Percentiles rank a stretch among this genome's conserved stretches.
Evolutionary conservation across 2,888 invertebrate genomes (phyloP).

Genomic region (Drosophila nr. perissopoda): DNA sequence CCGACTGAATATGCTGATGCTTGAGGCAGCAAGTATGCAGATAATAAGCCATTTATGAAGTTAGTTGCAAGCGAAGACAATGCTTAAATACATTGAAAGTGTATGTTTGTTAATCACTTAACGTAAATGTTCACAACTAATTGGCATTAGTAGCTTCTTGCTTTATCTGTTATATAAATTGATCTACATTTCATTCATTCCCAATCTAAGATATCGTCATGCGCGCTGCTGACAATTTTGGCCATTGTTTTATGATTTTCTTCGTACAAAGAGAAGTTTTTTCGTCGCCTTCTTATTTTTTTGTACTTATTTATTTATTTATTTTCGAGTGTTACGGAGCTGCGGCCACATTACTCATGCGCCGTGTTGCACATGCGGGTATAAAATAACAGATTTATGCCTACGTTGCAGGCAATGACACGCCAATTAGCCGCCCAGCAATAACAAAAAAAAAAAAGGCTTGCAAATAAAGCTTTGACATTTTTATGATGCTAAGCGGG

Average conservation of each 20-base stretch:
- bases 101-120: neutral
- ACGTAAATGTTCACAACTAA: neutral
- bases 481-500: constrained; percentile 79
- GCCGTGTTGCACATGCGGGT: constrained; percentile 70
- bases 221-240: neutral
- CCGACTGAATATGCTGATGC: neutral
- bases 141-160: neutral
- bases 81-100: neutral
- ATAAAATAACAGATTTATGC: constrained; percentile 80
- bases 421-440: constrained; percentile 76
- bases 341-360: constrained; percentile 75
- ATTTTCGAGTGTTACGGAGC: constrained; percentile 15
- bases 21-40: neutral
- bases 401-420: constrained; percentile 77
- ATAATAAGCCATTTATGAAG: neutral
- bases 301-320: neutral
- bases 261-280: constrained; percentile 17
- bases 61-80: neutral
- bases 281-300: neutral
- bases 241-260: constrained; percentile 35
- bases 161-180: neutral
- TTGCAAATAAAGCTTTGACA: constrained; percentile 79
- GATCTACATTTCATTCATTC: neutral
- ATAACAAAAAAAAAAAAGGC: constrained; percentile 47
- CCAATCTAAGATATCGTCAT: no score